Conservation (phyloP, 2,113 vertebrate genomes). For the Barbus barbus region DNA sequence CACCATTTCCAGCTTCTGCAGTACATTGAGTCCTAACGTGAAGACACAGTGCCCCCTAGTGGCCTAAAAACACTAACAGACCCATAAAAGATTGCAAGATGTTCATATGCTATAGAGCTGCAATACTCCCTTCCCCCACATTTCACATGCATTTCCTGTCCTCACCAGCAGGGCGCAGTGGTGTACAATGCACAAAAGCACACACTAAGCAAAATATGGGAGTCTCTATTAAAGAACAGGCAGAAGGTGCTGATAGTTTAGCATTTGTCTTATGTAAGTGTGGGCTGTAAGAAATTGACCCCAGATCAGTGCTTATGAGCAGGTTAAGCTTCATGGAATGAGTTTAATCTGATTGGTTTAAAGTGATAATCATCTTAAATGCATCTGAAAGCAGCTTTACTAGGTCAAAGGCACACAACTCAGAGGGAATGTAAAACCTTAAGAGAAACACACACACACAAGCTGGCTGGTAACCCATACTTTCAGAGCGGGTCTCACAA, state of each 20-base stretch:
- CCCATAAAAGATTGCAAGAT: background rate
- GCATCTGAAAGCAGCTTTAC: slow-evolving; percentile 63
- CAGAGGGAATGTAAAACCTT: background rate
- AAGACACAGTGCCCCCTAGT: slow-evolving; percentile 79
- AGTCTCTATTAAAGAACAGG: background rate
- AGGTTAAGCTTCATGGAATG: slow-evolving; percentile 51
- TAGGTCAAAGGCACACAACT: slow-evolving; percentile 42
- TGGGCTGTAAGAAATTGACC: background rate
- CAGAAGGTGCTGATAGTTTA: slow-evolving; percentile 1
- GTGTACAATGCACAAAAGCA: slow-evolving; percentile 56
- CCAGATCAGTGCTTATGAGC: slow-evolving; percentile 5
- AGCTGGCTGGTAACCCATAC: slow-evolving; percentile 19
- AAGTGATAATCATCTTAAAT: slow-evolving; percentile 72
- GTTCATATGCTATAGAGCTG: background rate
- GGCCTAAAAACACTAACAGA: slow-evolving; percentile 54
- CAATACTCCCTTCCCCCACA: slow-evolving; percentile 25
- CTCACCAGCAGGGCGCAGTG: slow-evolving; percentile 75
- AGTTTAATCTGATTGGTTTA: slow-evolving; percentile 70
- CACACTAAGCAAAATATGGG: background rate
- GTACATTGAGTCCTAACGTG: slow-evolving; percentile 18
- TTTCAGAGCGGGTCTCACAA: slow-evolving; percentile 3
- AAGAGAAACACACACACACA: slow-evolving; percentile 17
- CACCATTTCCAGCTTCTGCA: background rate
- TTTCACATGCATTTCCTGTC: slow-evolving; percentile 50
- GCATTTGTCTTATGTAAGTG: background rate